Evolutionary conservation across 53 echinoderm and acorn worm genomes (phyloP).

Genomic region (Antedon mediterranea): DNA sequence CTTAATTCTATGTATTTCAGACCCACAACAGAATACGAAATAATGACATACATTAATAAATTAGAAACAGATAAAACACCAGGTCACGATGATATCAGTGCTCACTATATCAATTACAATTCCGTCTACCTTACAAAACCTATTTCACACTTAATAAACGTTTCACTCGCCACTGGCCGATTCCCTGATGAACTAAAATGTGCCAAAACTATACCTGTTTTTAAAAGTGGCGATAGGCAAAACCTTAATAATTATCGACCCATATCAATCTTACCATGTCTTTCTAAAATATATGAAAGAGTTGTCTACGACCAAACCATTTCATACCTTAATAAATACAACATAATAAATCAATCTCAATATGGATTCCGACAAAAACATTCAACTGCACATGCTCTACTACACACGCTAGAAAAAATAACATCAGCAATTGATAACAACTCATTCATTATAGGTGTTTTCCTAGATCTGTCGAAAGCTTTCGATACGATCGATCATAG

Average conservation of each 20-base stretch:
- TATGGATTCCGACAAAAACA: not conserved
- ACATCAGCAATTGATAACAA: not conserved
- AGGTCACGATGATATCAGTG: too few relatives aligned
- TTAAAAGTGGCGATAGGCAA: not conserved
- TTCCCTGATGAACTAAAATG: not conserved
- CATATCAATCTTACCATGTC: constrained; percentile 1
- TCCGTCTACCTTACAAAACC: not conserved
- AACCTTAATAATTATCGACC: not conserved
- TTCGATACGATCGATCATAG: not conserved
- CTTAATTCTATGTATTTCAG: too few relatives aligned
- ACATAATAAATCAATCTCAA: not conserved
- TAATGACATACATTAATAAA: too few relatives aligned
- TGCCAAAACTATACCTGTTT: not conserved
- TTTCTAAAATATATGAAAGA: not conserved
- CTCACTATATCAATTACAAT: not conserved
- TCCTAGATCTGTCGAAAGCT: not conserved
- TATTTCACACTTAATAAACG: not conserved
- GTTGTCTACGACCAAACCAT: not conserved
- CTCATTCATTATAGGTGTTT: not conserved
- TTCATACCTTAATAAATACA: not conserved
- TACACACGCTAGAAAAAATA: not conserved
- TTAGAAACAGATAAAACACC: too few relatives aligned
- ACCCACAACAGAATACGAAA: too few relatives aligned
- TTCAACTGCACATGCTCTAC: not conserved
- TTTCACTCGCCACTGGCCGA: not conserved